phyloP scores from a whole-genome alignment of 2,113 vertebrate species.

The Carlito syrichta region DNA sequence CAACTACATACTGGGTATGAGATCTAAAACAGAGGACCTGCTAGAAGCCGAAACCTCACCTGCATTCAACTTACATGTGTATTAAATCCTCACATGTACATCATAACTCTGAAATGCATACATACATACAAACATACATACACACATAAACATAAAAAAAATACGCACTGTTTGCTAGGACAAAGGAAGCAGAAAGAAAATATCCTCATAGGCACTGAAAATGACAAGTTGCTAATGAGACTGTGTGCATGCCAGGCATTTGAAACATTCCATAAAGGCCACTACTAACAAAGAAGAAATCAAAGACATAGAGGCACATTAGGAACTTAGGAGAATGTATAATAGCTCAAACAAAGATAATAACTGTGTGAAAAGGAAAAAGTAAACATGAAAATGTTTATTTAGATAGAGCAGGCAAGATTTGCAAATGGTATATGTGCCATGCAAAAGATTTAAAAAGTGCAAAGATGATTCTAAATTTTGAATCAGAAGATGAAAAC shows the following conservation, averaged over 20 bases:
- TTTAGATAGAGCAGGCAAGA: background rate
- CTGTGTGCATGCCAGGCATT: background rate
- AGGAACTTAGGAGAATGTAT: background rate
- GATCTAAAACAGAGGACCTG: too few species aligned
- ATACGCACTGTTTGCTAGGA: background rate
- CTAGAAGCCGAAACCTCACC: too few species aligned
- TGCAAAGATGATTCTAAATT: background rate
- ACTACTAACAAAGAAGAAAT: background rate
- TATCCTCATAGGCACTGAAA: background rate
- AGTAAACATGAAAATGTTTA: background rate
- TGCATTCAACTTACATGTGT: too few species aligned
- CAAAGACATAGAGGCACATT: background rate
- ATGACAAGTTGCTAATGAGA: background rate
- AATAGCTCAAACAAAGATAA: background rate
- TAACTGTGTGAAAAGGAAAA: background rate
- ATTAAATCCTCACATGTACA: too few species aligned
- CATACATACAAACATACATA: too few species aligned
- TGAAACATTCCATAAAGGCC: background rate
- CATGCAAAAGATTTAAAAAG: background rate
- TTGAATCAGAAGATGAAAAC: background rate
- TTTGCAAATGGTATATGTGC: background rate
- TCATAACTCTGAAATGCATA: too few species aligned
- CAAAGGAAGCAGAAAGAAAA: background rate
- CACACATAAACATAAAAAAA: too few species aligned
- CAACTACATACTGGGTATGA: too few species aligned